A percentile compares a stretch with the other conserved stretches of the same genome.
phyloP scores from a whole-genome alignment of 1,140 invertebrate species.

The Venturia canescens region DNA sequence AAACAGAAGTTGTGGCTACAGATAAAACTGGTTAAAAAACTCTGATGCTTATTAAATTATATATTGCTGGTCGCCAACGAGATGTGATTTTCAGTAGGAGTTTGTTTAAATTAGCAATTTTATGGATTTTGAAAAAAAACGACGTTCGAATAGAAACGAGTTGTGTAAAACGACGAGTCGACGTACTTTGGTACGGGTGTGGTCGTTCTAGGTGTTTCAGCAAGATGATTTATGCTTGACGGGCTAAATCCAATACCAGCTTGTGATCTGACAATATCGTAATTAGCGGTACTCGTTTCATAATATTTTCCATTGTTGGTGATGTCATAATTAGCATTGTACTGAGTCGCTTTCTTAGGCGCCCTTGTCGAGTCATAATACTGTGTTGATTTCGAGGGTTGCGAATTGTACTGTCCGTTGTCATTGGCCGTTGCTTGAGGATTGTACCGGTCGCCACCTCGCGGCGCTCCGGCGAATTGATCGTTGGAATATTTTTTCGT shows the following conservation, averaged over 20 bases:
- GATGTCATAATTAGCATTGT: conserved; percentile 65
- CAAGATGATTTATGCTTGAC: conserved; percentile 73
- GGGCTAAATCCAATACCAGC: conserved; percentile 73
- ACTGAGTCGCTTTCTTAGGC: conserved; percentile 69
- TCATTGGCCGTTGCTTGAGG: conserved; percentile 43
- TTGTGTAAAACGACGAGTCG: neutral
- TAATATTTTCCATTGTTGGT: conserved; percentile 66
- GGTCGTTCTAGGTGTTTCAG: conserved; percentile 70
- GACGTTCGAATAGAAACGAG: too few relatives aligned
- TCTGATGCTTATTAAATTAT: too few relatives aligned
- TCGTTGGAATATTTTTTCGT: conserved; percentile 66
- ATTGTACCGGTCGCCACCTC: conserved; percentile 53
- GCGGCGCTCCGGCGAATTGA: conserved; percentile 1
- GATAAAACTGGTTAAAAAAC: too few relatives aligned
- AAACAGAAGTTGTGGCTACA: too few relatives aligned
- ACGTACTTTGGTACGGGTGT: conserved; percentile 70
- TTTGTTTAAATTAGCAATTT: too few relatives aligned
- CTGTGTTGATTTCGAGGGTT: conserved; percentile 62
- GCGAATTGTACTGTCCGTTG: conserved; percentile 56
- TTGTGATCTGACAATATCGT: conserved; percentile 68
- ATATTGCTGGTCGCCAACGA: too few relatives aligned
- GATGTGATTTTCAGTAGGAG: too few relatives aligned
- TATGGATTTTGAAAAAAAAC: too few relatives aligned
- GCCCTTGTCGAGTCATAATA: conserved; percentile 68
- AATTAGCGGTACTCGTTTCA: conserved; percentile 68